Evolutionary conservation across 2,113 vertebrate genomes (phyloP).

Genomic region (Prunella himalayana): DNA sequence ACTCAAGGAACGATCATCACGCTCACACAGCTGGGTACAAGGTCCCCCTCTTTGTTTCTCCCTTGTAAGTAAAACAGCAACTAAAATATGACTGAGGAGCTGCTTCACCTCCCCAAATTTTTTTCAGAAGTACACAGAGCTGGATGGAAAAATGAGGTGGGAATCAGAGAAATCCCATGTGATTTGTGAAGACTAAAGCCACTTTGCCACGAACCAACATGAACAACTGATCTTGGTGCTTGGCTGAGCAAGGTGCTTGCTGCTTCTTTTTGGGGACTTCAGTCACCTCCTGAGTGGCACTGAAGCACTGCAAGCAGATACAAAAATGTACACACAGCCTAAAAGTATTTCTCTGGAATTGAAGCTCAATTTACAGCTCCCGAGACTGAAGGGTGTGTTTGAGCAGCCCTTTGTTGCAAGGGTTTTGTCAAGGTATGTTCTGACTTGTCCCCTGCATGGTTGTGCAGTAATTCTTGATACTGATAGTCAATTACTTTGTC

Average conservation of each 20-base stretch:
- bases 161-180: neutral
- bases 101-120: neutral
- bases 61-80: neutral
- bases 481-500: conserved; percentile 43
- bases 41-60: neutral
- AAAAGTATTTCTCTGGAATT: neutral
- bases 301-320: neutral
- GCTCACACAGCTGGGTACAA: neutral
- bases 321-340: neutral
- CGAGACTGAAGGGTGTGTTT: conserved; percentile 9
- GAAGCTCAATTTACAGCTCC: conserved; percentile 33
- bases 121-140: neutral
- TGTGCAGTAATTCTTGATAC: conserved; percentile 34
- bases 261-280: neutral
- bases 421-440: conserved; percentile 52
- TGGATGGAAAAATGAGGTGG: neutral
- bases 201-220: neutral
- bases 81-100: neutral
- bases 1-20: conserved; percentile 60
- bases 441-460: conserved; percentile 28
- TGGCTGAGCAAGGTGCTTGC: neutral
- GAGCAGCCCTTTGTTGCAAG: conserved; percentile 19
- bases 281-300: neutral
- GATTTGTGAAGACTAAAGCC: neutral
- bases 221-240: neutral